Conservation (phyloP, 2,113 vertebrate species). For the Oxyruncus cristatus region DNA sequence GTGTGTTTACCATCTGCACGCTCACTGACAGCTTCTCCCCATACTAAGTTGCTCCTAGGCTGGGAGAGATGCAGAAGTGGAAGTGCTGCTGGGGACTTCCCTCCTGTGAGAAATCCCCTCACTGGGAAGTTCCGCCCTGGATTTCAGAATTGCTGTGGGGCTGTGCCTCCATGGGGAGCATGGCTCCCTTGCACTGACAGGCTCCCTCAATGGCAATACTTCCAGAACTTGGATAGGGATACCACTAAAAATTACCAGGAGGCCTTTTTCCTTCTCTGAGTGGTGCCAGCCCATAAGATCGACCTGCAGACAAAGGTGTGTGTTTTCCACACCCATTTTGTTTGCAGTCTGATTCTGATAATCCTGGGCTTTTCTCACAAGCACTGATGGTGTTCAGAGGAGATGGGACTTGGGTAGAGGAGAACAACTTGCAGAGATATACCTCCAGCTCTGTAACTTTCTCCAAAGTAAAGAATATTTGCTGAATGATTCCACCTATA, state of each 20-base stretch:
- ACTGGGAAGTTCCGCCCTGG: neutral
- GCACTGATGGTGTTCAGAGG: neutral
- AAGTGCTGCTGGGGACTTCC: neutral
- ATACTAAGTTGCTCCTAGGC: neutral
- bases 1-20: neutral
- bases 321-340: neutral
- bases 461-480: neutral
- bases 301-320: neutral
- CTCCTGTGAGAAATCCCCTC: conserved; percentile 22
- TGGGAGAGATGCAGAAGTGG: neutral
- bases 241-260: neutral
- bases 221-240: neutral
- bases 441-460: neutral
- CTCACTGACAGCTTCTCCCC: neutral
- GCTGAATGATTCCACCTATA: neutral
- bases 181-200: neutral
- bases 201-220: fast-evolving
- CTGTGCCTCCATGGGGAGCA: neutral
- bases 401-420: fast-evolving
- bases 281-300: neutral
- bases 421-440: neutral
- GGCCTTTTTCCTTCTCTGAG: neutral
- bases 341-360: neutral
- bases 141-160: neutral
- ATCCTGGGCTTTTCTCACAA: neutral